Conservation (phyloP, 1,140 invertebrate species). For the Cydia strobilella region DNA sequence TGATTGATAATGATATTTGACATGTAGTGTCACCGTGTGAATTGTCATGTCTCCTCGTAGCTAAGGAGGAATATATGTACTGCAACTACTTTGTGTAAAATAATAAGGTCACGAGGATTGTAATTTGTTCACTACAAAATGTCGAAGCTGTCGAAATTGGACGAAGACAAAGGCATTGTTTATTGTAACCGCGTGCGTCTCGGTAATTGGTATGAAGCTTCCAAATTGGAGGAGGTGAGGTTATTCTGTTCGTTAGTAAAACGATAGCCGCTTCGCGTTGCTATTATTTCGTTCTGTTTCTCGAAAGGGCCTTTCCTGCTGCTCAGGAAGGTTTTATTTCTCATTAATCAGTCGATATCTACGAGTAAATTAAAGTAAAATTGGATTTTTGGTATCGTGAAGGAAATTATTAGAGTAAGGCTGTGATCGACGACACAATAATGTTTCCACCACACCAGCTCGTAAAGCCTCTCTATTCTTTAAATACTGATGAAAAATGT, state of each 20-base stretch:
- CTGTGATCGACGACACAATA: too few species aligned
- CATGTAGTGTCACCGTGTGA: too few species aligned
- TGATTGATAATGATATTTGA: too few species aligned
- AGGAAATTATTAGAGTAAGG: not conserved
- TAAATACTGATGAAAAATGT: too few species aligned
- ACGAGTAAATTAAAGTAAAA: too few species aligned
- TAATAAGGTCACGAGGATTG: not conserved
- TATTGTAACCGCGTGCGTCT: slow-evolving; percentile 65
- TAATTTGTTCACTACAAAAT: not conserved
- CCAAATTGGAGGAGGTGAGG: slow-evolving; percentile 67
- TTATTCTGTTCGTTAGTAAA: slow-evolving; percentile 29
- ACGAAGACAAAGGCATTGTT: slow-evolving; percentile 70
- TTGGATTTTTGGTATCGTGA: not conserved
- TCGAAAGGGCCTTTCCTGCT: not conserved
- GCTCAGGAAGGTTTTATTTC: not conserved
- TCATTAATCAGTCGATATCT: not conserved
- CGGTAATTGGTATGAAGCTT: slow-evolving; percentile 73
- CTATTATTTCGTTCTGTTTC: not conserved
- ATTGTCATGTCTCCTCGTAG: not conserved
- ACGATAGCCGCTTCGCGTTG: slow-evolving; percentile 18
- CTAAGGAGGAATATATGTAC: not conserved
- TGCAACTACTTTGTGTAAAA: not conserved
- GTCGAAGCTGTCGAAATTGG: slow-evolving; percentile 47
- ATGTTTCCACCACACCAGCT: too few species aligned
- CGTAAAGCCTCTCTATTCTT: too few species aligned